These are phyloP conservation scores for Platichthys stellatus DNA, from an alignment of 2,113 vertebrate genomes.

Conservation along the genomic window DNA sequence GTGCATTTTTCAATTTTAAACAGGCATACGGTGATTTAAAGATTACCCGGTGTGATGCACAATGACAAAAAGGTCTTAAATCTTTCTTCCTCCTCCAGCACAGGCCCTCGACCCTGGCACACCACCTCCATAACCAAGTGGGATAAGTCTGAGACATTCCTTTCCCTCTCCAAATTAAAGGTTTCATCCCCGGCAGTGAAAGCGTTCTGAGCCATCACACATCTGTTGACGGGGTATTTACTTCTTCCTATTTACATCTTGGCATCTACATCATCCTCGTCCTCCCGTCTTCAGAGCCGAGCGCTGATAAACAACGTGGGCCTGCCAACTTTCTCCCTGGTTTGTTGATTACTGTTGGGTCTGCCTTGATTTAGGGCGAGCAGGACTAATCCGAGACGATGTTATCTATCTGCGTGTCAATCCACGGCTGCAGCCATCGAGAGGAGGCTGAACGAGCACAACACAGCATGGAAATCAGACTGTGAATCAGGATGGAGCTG, in stretches of 20 bases:
- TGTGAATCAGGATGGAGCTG: too few species aligned
- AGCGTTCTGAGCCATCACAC: slow-evolving; percentile 50
- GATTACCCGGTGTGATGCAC: too few species aligned
- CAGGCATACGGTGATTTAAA: too few species aligned
- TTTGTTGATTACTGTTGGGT: slow-evolving; percentile 71
- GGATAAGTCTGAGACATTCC: slow-evolving; percentile 33
- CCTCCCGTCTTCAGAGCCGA: slow-evolving; percentile 62
- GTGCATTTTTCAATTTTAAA: too few species aligned
- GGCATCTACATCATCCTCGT: slow-evolving; percentile 58
- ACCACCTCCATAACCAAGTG: slow-evolving; percentile 11
- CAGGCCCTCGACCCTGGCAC: not conserved
- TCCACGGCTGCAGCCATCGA: slow-evolving; percentile 44
- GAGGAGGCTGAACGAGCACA: slow-evolving; percentile 21
- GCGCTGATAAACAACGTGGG: slow-evolving; percentile 70
- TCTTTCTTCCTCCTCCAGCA: too few species aligned
- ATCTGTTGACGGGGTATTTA: slow-evolving; percentile 72
- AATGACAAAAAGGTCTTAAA: too few species aligned
- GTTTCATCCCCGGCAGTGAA: slow-evolving; percentile 54
- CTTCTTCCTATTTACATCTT: slow-evolving; percentile 73
- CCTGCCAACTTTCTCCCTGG: slow-evolving; percentile 68
- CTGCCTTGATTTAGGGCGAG: slow-evolving; percentile 68
- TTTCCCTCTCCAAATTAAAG: slow-evolving; percentile 45
- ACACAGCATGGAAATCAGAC: too few species aligned
- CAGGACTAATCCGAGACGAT: slow-evolving; percentile 69
- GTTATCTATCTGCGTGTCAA: slow-evolving; percentile 63